Conservation (phyloP, 2,113 vertebrate genomes). For the Indri indri region DNA sequence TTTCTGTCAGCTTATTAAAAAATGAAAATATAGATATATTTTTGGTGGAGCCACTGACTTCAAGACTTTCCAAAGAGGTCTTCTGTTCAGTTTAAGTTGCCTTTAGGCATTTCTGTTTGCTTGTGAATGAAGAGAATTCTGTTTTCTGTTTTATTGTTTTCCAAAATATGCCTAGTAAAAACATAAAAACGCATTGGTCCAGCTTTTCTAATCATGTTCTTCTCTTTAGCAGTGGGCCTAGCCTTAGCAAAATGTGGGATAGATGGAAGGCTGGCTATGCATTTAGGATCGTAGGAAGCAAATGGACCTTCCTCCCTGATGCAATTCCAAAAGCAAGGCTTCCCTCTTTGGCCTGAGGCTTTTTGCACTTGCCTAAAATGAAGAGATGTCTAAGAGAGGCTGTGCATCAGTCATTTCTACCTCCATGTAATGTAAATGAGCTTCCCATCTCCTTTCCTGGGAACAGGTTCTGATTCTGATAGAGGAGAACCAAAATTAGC, state of each 20-base stretch:
- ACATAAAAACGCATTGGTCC: neutral
- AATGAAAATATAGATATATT: constrained; percentile 46
- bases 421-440: neutral
- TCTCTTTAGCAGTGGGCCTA: neutral
- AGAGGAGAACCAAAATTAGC: constrained; percentile 27
- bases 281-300: neutral
- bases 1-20: constrained; percentile 54
- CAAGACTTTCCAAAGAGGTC: constrained; percentile 20
- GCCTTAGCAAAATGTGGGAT: neutral
- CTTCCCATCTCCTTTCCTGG: neutral
- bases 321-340: neutral
- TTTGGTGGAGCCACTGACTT: constrained; percentile 42
- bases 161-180: neutral
- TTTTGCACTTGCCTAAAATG: neutral
- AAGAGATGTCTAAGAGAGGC: neutral
- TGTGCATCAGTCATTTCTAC: neutral
- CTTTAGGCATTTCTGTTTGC: constrained; percentile 47
- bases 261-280: neutral
- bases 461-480: neutral
- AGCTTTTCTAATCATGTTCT: constrained; percentile 2
- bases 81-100: constrained; percentile 48
- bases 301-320: neutral
- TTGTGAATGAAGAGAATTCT: constrained; percentile 37
- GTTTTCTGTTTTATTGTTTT: constrained; percentile 38
- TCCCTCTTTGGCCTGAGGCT: neutral